phyloP scores from a whole-genome alignment of 92 coral and sea anemone species.

The Zoanthus solanderi region DNA sequence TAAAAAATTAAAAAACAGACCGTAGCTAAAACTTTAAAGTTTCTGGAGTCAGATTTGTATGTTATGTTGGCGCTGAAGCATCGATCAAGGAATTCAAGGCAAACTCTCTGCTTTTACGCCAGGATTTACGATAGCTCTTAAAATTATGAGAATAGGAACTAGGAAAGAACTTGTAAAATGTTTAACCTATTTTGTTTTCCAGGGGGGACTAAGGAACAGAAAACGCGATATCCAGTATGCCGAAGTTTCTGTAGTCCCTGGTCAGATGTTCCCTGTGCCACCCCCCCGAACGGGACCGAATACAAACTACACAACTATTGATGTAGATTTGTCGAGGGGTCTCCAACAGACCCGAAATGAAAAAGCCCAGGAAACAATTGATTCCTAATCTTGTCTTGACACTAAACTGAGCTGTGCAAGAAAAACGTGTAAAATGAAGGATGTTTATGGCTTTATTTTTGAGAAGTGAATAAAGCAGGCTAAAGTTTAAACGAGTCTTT shows the following conservation, averaged over 20 bases:
- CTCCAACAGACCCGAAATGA: conserved; percentile 71
- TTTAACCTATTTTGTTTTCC: background rate
- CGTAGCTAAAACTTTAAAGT: no score
- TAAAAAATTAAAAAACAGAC: no score
- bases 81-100: no score
- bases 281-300: conserved; percentile 49
- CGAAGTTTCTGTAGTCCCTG: conserved; percentile 6
- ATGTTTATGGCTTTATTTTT: no score
- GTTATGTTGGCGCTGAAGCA: no score
- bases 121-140: no score
- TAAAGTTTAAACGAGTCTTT: background rate
- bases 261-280: conserved; percentile 44
- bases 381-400: conserved; percentile 4
- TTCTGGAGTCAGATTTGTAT: no score
- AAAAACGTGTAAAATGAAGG: background rate
- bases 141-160: background rate
- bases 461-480: no score
- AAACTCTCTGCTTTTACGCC: no score
- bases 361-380: conserved; percentile 34
- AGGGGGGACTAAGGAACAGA: conserved; percentile 37
- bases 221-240: conserved; percentile 38
- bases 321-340: conserved; percentile 84
- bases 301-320: conserved; percentile 82
- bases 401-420: background rate
- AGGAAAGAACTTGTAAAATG: background rate